phyloP scores from a whole-genome alignment of 2,797 vertebrate genomes.

The Macrochelys suwanniensis region DNA sequence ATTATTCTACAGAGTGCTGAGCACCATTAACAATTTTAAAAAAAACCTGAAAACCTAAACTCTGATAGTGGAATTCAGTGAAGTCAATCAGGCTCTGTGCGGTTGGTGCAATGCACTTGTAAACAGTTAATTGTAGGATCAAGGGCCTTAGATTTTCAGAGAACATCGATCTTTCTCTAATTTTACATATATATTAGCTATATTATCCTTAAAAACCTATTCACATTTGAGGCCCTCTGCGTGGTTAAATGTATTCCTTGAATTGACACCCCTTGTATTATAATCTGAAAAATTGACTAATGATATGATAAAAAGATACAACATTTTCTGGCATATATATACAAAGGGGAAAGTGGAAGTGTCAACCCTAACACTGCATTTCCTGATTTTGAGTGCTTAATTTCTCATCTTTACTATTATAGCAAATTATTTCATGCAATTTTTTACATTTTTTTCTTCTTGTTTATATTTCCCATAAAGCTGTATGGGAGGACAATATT shows the following conservation, averaged over 20 bases:
- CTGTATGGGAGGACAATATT: background rate
- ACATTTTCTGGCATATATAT: background rate
- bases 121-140: background rate
- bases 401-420: background rate
- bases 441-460: background rate
- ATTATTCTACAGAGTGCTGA: background rate
- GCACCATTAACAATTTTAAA: background rate
- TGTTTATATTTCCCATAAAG: background rate
- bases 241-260: background rate
- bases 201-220: background rate
- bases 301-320: background rate
- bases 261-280: background rate
- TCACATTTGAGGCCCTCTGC: background rate
- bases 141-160: background rate
- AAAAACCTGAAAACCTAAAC: background rate
- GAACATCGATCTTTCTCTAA: background rate
- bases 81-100: background rate
- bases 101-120: background rate
- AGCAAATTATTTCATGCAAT: background rate
- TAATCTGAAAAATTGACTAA: background rate
- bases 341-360: conserved; percentile 1
- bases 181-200: background rate
- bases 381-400: background rate
- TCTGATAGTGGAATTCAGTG: background rate
- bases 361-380: background rate